Base-by-base conservation (phyloP, 2,888 invertebrate genomes). In the Arctia plantaginis region DNA sequence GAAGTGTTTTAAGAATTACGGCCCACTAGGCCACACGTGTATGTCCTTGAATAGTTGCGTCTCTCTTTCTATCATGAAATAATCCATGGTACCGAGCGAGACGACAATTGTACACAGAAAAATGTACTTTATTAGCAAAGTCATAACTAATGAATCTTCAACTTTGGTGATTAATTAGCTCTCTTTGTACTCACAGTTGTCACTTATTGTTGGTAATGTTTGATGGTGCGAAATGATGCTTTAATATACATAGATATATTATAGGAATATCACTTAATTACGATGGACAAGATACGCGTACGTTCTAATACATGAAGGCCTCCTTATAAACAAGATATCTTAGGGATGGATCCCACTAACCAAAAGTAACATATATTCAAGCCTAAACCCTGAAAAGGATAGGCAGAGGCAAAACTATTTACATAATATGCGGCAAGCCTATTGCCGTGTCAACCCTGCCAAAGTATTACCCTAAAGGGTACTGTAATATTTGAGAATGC, bases 171-270 rank as follows among this genome's bases (percentile, higher is more conserved):
- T 69, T 64, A 73, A 66, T 73, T 73, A 33, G 82, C 84, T 86
- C 87, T 88, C 85, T 87, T 23, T 69, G 4, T 69, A 18, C 75
- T 74, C 68, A 73, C 69, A 75, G 71, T 73, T 80, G 78, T 82
- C 85, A 84, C 86, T 82, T 72, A 59, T 69, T 68, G 65, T 65
- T 79, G 75, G 77, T 77, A 75, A 82, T 78, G 82, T 79, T 85
- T 82, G 78, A 90, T 89, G 90, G 90, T 91, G 90, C 90, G 86
- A 85, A 89, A 85, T 72, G 80, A 88, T 86, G 89, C 89, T 89
- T 87, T 89, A 88, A 87, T 71, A 73, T 86, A 87, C 81, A 75
- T 86, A 87, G 82, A 70, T 80, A 77, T 77, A 79, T 78, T 77
- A 72, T 84, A 81, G 77, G 35, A 47, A 44, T 72, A 76, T 82